phyloP scores from a whole-genome alignment of 1,140 invertebrate species.

The Papilio machaon region DNA sequence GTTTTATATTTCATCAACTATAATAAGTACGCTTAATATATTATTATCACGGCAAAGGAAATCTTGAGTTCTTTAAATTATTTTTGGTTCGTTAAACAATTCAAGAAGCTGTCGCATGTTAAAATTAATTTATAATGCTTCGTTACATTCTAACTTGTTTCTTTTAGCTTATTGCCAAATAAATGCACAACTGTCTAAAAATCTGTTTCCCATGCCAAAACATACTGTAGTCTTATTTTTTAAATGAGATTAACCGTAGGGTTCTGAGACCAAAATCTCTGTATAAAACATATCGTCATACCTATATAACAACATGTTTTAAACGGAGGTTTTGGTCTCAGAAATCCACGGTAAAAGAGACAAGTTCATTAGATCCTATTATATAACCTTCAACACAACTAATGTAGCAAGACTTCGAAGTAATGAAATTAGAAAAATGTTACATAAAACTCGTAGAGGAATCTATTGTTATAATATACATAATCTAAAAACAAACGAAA shows the following conservation, averaged over 20 bases:
- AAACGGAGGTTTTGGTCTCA: too few relatives aligned
- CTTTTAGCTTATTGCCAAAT: neutral
- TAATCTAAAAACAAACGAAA: too few relatives aligned
- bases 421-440: too few relatives aligned
- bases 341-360: too few relatives aligned
- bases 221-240: neutral
- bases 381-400: too few relatives aligned
- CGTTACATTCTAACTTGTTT: constrained; percentile 22
- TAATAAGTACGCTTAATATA: neutral
- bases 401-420: too few relatives aligned
- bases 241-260: neutral
- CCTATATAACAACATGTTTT: too few relatives aligned
- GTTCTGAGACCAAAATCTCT: too few relatives aligned
- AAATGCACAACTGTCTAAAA: neutral
- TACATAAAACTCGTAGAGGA: too few relatives aligned
- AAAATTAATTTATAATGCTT: constrained; percentile 29
- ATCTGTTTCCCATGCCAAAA: neutral
- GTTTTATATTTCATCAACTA: neutral
- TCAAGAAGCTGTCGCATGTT: neutral
- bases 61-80: constrained; percentile 17
- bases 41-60: neutral
- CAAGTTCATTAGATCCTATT: too few relatives aligned
- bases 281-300: too few relatives aligned
- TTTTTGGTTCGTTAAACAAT: constrained; percentile 33
- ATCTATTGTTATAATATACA: too few relatives aligned